A percentile compares a stretch with the other conserved stretches of the same genome.
These are phyloP conservation scores for Girardinus metallicus DNA, from an alignment of 2,797 vertebrate species.

Conservation along the genomic window DNA sequence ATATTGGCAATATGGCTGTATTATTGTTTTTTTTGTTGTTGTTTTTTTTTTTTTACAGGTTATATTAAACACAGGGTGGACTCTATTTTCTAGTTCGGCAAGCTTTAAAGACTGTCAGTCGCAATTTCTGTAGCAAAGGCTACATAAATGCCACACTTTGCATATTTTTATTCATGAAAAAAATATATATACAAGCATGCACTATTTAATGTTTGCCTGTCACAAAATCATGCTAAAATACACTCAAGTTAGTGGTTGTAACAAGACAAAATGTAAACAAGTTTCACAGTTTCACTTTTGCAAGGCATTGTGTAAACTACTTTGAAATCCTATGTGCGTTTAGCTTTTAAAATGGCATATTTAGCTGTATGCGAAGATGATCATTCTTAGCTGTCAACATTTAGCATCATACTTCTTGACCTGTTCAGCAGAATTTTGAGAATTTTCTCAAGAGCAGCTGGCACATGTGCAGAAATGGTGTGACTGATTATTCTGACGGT, in stretches of 20 bases:
- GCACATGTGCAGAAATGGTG: slow-evolving; percentile 10
- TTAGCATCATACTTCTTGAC: background rate
- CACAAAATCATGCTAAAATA: background rate
- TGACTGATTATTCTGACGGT: slow-evolving; percentile 6
- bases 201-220: background rate
- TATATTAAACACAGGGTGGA: background rate
- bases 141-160: background rate
- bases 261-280: background rate
- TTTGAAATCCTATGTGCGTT: background rate
- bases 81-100: background rate
- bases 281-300: background rate
- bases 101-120: background rate
- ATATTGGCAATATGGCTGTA: background rate
- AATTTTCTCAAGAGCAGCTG: slow-evolving; percentile 15
- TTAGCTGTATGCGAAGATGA: background rate
- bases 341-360: background rate
- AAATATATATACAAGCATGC: background rate
- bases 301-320: background rate
- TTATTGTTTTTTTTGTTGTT: no score
- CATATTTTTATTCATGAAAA: background rate
- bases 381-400: background rate
- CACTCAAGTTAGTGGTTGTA: background rate
- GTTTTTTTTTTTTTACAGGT: background rate
- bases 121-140: background rate
- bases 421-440: background rate